Evolutionary conservation across 2,113 vertebrate species (phyloP), one percentile per base, ranked within the genome.

Genomic region (Pseudopodoces humilis): DNA sequence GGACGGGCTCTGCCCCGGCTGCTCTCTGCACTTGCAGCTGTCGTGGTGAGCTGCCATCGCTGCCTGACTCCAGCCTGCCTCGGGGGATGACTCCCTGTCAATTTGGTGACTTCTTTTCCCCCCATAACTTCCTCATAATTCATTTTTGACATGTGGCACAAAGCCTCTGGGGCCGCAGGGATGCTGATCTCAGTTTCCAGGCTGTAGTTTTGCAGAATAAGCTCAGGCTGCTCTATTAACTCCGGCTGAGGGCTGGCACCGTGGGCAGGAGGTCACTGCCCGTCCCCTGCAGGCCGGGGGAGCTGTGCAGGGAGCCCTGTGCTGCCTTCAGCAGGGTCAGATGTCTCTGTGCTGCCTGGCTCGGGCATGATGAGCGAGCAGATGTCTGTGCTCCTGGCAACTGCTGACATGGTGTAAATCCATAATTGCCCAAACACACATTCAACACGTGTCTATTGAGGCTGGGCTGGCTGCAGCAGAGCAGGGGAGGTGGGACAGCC

Each of bases 341-440:
- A 92, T 81, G 89, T 90, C 81, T 81, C 67, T 0, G 2, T 0
- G 1, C 83, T 93, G 90, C 91, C 77, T 79, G 86, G 65, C 88
- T 91, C 18, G 0, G 18, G 5, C 68, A 72, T 44, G 95, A 92
- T 90, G 94, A 62, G 53, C 0, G 23, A 96, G 94, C 96, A 97
- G 94, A 89, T 97, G 86, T 92, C 90, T 52, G 11, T 80, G 86
- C 89, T 96, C 60, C 82, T 81, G 85, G 83, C 91, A 92, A 55
- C 78, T 95, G 87, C 95, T 97, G 95, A 95, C 92, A 95, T 85
- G 47, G 60, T 89, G 78, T 41, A 95, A 97, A 92, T 83, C 55
- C 81, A 81, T 93, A 93, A 92, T 94, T 96, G 88, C 77, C 83
- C 84, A 85, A 87, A 92, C 92, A 86, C 86, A 50, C 74, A 39